Evolutionary conservation across 2,797 vertebrate species (phyloP), one percentile per base, ranked within the genome.

Genomic region (Sternotherus odoratus): DNA sequence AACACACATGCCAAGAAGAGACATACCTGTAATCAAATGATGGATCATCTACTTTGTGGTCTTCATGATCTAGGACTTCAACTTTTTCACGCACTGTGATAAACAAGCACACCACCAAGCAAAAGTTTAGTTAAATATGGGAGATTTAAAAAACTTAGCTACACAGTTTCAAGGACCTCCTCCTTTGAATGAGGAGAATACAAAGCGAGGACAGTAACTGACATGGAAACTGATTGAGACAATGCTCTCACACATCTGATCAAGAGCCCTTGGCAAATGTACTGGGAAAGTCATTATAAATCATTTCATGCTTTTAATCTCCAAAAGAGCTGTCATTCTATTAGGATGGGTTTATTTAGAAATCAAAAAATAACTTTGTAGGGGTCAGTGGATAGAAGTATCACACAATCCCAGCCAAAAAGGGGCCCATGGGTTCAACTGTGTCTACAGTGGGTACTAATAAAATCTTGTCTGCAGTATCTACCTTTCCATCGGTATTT

Each of bases 1-100:
- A 79, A 57, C 2, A 16, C 77, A 24, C 87, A 97, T 95, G 87
- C 94, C 75, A 1, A 54, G 1, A 2, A 66, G 95, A 28, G 33
- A 57, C 94, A 74, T 98, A 99, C 99, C 99, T 99, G 98, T 99
- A 99, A 97, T 99, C 99, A 77, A 99, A 99, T 1, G 99, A 99
- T 80, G 99, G 99, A 1, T 99, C 99, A 83, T 99, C 99, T 91
- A 99, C 99, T 85, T 99, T 99, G 95, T 99, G 99, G 95, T 99
- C 99, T 88, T 99, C 99, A 0, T 98, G 97, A 16, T 99, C 99
- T 87, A 99, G 97, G 1, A 99, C 98, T 15, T 99, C 98, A 10
- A 99, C 99, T 97, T 99, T 99, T 96, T 99, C 99, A 94, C 99
- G 98, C 21, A 99, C 99, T 99, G 94, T 87, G 87, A 75, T 46